Evolutionary conservation across 2,888 invertebrate genomes (phyloP), one percentile per base, ranked within the genome.

Genomic region (Tenthredo mesomela): DNA sequence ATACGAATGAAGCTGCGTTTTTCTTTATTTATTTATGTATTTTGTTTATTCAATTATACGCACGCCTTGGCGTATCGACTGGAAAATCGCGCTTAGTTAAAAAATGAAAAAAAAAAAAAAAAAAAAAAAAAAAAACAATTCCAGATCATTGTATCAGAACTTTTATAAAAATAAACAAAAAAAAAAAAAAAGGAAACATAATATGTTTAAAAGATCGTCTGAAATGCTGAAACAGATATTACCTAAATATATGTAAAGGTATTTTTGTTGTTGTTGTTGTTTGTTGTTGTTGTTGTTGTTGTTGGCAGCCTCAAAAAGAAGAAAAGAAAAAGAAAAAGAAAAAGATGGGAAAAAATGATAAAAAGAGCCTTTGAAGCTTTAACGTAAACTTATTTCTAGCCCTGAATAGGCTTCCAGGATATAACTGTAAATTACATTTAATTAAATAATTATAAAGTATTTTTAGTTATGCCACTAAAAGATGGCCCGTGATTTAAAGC

Each of bases 351-450:
- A 25, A 61, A 61, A 61, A 25, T 6, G 6, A 37, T 6, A 7
- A 61, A 61, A 61, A 18, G 54, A 18, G 78, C 43, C 78, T 58
- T 43, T n/a, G 15, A 78, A 58, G 78, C 78, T 58, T 58, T 78
- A 78, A 78, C 61, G 10, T 80, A 29, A 61, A 40, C 12, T 25
- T 73, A 21, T 40, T 73, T 25, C 12, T 73, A 43, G 73, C 40
- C 43, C 43, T 21, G n/a, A 73, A 43, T 73, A 73, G 73, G 73
- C 40, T 40, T 43, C 15, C 73, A 43, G 40, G n/a, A 43, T 73
- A 43, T 18, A 33, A 67, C 33, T 73, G 73, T 73, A 70, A 70
- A 70, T n/a, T 61, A 67, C 12, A 33, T 29, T 40, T 4, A 40
- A 71, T 40, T 33, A 43, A 10, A 40, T 40, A 47, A 47, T 47